These are phyloP conservation scores for Melospiza melodia DNA, from an alignment of 2,113 vertebrate genomes.

Conservation along the genomic window DNA sequence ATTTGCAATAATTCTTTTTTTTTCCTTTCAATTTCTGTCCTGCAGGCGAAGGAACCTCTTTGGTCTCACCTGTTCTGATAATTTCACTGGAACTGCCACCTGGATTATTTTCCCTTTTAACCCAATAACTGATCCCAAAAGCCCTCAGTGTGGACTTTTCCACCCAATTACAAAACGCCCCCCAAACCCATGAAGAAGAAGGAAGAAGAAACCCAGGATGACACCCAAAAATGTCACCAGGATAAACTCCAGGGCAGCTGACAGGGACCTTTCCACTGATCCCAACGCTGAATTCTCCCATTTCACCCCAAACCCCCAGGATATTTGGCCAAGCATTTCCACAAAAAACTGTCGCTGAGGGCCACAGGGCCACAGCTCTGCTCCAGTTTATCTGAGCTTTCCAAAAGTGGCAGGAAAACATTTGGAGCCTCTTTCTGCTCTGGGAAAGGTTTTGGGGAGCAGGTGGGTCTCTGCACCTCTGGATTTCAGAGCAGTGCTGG, in stretches of 20 bases:
- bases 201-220: too few relatives aligned
- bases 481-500: background rate
- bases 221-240: background rate
- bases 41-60: background rate
- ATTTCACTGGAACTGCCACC: background rate
- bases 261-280: fast-evolving
- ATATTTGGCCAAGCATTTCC: fast-evolving
- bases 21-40: background rate
- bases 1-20: background rate
- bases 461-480: background rate
- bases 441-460: background rate
- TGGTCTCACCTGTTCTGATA: background rate
- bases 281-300: fast-evolving
- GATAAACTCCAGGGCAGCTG: background rate
- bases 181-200: too few relatives aligned
- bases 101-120: too few relatives aligned
- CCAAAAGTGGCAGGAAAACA: background rate
- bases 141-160: too few relatives aligned
- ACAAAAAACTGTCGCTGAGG: fast-evolving
- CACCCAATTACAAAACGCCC: too few relatives aligned
- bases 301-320: background rate
- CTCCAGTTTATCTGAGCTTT: background rate
- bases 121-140: too few relatives aligned
- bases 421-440: background rate
- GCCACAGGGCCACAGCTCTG: background rate